A percentile compares a stretch with the other conserved stretches of the same genome.
These are phyloP conservation scores for Netelia fuscicornis DNA, from an alignment of 2,888 invertebrate species.

Conservation along the genomic window DNA sequence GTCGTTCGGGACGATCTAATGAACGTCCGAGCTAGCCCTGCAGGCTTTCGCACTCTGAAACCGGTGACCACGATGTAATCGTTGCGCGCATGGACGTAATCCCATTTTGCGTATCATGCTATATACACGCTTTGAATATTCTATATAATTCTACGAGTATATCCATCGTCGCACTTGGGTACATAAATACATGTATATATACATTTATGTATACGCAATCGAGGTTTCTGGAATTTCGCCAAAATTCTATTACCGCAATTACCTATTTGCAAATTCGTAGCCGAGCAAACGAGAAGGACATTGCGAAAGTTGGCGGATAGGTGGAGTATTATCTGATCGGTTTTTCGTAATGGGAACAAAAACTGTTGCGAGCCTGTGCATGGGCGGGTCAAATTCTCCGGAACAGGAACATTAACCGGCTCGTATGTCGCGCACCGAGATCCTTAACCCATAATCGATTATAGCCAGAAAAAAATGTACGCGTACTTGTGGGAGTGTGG, in stretches of 20 bases:
- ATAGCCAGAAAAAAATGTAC: slow-evolving; percentile 37
- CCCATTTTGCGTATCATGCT: slow-evolving; percentile 44
- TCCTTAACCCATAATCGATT: slow-evolving; percentile 50
- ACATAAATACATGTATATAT: background rate
- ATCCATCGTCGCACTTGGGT: background rate
- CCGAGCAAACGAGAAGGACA: slow-evolving; percentile 49
- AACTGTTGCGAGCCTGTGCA: background rate
- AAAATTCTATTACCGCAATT: slow-evolving; percentile 72
- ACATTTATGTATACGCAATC: background rate
- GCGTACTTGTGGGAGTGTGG: background rate
- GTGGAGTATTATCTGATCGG: background rate
- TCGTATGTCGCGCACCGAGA: slow-evolving; percentile 27
- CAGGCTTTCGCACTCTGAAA: background rate
- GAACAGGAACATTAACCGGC: slow-evolving; percentile 51
- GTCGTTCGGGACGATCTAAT: slow-evolving; percentile 27
- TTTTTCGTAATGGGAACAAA: slow-evolving; percentile 4
- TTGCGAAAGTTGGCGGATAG: background rate
- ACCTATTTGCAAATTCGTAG: slow-evolving; percentile 67
- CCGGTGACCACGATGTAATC: slow-evolving; percentile 51
- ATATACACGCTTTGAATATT: background rate
- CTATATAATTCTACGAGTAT: background rate
- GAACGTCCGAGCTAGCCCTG: slow-evolving; percentile 19
- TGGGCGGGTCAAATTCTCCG: slow-evolving; percentile 22
- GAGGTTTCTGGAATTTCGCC: slow-evolving; percentile 60
- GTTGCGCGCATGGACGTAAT: slow-evolving; percentile 33